Evolutionary conservation across 2,113 vertebrate species (phyloP), one percentile per base, ranked within the genome.

Genomic region (Ardeotis arabs): DNA sequence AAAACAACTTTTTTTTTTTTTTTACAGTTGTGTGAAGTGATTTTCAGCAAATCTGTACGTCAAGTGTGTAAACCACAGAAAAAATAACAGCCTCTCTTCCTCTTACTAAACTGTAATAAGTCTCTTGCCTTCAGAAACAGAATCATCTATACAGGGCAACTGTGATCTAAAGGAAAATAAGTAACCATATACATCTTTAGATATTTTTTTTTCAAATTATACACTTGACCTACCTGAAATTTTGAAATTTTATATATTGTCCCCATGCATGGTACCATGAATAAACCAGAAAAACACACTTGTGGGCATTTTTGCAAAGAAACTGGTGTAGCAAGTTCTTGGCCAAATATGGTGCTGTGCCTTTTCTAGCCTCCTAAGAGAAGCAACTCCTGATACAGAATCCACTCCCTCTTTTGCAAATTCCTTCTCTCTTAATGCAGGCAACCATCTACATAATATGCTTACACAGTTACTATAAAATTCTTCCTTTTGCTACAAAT

Each of bases 201-300:
- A 8, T 19, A 33, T 5, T 45, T 37, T 5, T 28, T 45, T 62
- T 66, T 33, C 76, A 3, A 58, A 25, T 37, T 39, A 53, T 22
- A 62, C 6, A 45, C 16, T 22, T 45, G 10, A 72, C 31, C 39
- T 35, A 74, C 5, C 21, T 41, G 41, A 41, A 41, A 41, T 41
- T 41, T 41, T 28, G 9, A 58, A 74, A 67, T 87, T 84, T 84
- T 84, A 18, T 7, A 44, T 49, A 28, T 5, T 15, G 3, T 16
- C 10, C 11, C 23, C 8, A 0, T 18, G 6, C 5, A 5, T 8
- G 4, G 14, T 62, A 62, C 5, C 52, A 58, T 5, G 6, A 69
- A 82, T 37, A 49, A 84, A 77, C 45, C 3, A 66, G 10, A 52
- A 90, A 87, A 67, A 22, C 4, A 11, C 0, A 21, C 4, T 9